Percentiles rank a stretch among this genome's conserved stretches.
Evolutionary conservation across 2,888 invertebrate genomes (phyloP).

Genomic region (Dicycla oo): DNA sequence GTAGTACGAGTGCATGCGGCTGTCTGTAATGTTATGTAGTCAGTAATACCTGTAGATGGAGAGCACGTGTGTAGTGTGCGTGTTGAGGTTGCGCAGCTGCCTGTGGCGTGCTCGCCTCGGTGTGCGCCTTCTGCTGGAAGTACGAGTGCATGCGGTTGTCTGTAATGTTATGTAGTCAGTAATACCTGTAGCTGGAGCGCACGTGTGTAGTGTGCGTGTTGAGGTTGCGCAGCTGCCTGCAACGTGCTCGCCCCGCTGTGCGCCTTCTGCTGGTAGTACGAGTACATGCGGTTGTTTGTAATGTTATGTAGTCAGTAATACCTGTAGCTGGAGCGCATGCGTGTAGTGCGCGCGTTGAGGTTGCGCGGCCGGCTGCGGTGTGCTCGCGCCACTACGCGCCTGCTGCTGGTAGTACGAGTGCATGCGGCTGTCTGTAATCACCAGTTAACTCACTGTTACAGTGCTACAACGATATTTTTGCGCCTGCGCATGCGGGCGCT

Average conservation of each 20-base stretch:
- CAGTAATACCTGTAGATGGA: too few relatives aligned
- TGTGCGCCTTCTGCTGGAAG: too few relatives aligned
- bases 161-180: not conserved
- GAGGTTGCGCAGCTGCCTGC: conserved; percentile 75
- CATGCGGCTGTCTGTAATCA: conserved; percentile 72
- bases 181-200: conserved; percentile 80
- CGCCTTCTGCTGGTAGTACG: too few relatives aligned
- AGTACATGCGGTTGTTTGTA: too few relatives aligned
- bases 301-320: not conserved
- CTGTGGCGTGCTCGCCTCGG: too few relatives aligned
- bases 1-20: too few relatives aligned
- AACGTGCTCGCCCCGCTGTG: conserved; percentile 75
- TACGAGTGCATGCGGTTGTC: too few relatives aligned
- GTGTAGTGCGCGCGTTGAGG: conserved; percentile 82
- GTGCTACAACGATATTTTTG: not conserved
- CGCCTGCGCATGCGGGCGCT: not conserved
- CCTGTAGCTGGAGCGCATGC: conserved; percentile 83
- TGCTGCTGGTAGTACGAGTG: conserved; percentile 77
- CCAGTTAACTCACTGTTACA: not conserved
- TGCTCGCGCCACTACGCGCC: conserved; percentile 72
- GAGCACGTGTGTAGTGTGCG: too few relatives aligned
- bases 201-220: conserved; percentile 82
- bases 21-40: too few relatives aligned
- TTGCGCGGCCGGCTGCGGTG: conserved; percentile 74
- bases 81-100: too few relatives aligned